Evolutionary conservation across 2,797 vertebrate species (phyloP), one percentile per base, ranked within the genome.

Genomic region (Catostomus latipinnis): DNA sequence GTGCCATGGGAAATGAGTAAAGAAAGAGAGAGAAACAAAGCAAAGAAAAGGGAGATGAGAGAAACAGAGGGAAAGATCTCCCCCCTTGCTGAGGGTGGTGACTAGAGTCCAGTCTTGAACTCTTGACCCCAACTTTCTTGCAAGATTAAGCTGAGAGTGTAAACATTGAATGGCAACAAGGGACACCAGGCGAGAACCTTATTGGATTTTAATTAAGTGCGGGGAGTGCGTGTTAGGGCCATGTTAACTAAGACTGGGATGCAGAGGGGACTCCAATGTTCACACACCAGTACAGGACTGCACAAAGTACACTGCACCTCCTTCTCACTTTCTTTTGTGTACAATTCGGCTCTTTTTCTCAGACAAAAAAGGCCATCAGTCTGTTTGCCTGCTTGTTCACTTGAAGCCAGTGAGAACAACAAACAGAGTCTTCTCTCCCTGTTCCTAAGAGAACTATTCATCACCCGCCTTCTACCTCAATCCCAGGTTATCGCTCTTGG

Each of bases 121-220:
- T 94, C 89, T 91, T 90, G 90, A 93, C 93, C 92, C 91, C 88
- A 87, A 91, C 89, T 91, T 92, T 89, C 90, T 92, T 79, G 82
- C 90, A 90, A 93, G 93, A 94, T 95, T 94, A 94, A 93, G 91
- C 89, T 84, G 86, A 92, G 89, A 91, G 91, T 90, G 91, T 93
- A 95, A 94, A 94, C 91, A 94, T 88, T 86, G 88, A 81, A 83
- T 74, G 88, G 86, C 90, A 93, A 94, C 92, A 94, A 93, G 93
- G 89, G 91, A 90, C 91, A 4, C 91, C 92, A 92, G 91, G 90
- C 89, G 82, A 88, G 86, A 91, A 91, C 92, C 90, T 93, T 93
- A 94, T 94, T 95, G 94, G 93, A 94, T 94, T 95, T 90, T 93
- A 94, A 94, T 94, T 94, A 94, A 92, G 89, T 89, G 90, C 88